Conservation (phyloP, 2,113 vertebrate species). For the Clarias macrocephalus region DNA sequence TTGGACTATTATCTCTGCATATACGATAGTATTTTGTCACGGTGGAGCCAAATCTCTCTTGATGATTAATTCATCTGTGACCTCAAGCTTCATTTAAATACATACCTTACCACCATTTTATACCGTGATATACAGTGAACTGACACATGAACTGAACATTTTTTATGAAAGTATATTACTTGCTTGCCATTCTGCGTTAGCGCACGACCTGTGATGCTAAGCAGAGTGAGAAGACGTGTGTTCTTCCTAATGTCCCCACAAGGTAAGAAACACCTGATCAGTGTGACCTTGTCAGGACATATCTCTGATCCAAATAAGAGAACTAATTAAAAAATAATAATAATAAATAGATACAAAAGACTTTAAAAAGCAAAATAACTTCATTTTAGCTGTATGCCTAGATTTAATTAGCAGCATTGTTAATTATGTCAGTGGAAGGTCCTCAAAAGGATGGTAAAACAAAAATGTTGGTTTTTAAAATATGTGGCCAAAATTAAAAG, state of each 20-base stretch:
- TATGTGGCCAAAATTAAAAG: background rate
- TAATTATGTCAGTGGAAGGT: background rate
- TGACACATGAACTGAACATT: too few species aligned
- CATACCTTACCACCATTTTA: background rate
- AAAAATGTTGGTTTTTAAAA: background rate
- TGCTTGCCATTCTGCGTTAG: constrained; percentile 24
- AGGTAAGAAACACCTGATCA: background rate
- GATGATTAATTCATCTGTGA: constrained; percentile 26
- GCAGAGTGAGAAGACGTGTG: constrained; percentile 11
- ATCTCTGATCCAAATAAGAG: too few species aligned
- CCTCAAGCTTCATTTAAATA: background rate
- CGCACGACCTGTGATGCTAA: constrained; percentile 10
- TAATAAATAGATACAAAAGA: too few species aligned
- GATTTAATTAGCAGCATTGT: background rate
- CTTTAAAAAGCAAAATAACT: background rate
- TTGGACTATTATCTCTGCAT: constrained; percentile 22
- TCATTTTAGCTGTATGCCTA: background rate
- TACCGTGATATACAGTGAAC: background rate
- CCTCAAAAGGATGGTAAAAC: background rate
- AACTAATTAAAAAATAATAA: background rate
- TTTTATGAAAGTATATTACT: background rate
- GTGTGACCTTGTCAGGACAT: background rate
- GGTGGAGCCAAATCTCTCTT: background rate
- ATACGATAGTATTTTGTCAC: constrained; percentile 26
- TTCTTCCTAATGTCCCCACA: constrained; percentile 12